Evolutionary conservation across 2,888 invertebrate species (phyloP), one percentile per base, ranked within the genome.

Genomic region (Branchellion lobata): DNA sequence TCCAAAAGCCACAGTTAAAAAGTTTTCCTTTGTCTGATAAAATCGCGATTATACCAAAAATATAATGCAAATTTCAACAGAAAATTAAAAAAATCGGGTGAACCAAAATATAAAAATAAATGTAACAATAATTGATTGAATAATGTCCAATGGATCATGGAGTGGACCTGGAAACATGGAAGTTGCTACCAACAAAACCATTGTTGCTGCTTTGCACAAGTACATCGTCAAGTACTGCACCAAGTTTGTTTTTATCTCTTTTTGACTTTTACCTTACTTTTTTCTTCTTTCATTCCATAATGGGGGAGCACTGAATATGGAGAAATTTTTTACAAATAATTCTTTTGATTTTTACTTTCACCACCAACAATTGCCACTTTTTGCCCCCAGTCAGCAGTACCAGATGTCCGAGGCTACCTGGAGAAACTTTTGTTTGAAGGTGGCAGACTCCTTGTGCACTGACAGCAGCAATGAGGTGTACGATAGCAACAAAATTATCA

Each of bases 361-460:
- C n/a, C n/a, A n/a, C n/a, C n/a, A n/a, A n/a, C n/a, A n/a, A n/a
- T n/a, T n/a, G n/a, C n/a, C n/a, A n/a, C n/a, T n/a, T n/a, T n/a
- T n/a, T n/a, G n/a, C n/a, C n/a, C 21, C 8, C 61, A 57, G 61
- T 57, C 61, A 57, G 24, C 61, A 57, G 61, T 57, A 57, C 61
- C 61, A 57, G 24, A 57, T 57, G 24, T 24, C 61, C 3, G 61
- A 57, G n/a, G 61, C n/a, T 14, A 57, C 61, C 5, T 57, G 61
- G 61, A 18, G 61, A 5, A 57, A 57, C n/a, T 57, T 57, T 57
- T 57, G 61, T 57, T n/a, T 57, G 61, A 57, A 57, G 21, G 61
- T 57, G n/a, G 61, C 61, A 18, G 61, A 57, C 24, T 18, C 24
- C 3, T 24, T 57, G 61, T 24, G 24, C 21, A 24, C 5, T 5